These are phyloP conservation scores for Okamejei kenojei DNA, from an alignment of 2,797 vertebrate genomes.

Conservation along the genomic window DNA sequence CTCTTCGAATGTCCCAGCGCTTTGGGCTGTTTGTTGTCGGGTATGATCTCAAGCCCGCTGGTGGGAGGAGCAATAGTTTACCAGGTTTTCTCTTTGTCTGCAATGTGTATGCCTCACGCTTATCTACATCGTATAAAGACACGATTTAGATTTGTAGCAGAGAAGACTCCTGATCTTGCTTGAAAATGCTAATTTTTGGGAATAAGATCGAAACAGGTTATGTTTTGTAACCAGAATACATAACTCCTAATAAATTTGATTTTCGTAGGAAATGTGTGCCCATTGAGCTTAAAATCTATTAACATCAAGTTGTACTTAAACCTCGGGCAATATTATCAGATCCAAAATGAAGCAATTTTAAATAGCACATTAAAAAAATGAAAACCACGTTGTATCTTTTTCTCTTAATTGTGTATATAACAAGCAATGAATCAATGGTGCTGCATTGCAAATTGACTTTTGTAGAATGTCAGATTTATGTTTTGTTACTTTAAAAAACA, in stretches of 20 bases:
- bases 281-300: background rate
- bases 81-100: slow-evolving; percentile 27
- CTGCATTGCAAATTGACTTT: background rate
- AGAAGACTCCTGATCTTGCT: background rate
- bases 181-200: background rate
- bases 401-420: background rate
- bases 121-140: background rate
- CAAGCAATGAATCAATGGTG: background rate
- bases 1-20: background rate
- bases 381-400: background rate
- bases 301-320: background rate
- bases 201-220: background rate
- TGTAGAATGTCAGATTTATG: background rate
- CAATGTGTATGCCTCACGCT: background rate
- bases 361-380: background rate
- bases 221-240: background rate
- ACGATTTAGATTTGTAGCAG: background rate
- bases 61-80: background rate
- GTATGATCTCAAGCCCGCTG: background rate
- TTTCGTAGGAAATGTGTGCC: background rate
- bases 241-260: background rate
- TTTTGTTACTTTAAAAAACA: background rate
- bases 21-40: background rate
- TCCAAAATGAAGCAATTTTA: background rate
- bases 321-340: background rate